These are phyloP conservation scores for Vulpes lagopus DNA, from an alignment of 2,113 vertebrate species.

Conservation along the genomic window DNA sequence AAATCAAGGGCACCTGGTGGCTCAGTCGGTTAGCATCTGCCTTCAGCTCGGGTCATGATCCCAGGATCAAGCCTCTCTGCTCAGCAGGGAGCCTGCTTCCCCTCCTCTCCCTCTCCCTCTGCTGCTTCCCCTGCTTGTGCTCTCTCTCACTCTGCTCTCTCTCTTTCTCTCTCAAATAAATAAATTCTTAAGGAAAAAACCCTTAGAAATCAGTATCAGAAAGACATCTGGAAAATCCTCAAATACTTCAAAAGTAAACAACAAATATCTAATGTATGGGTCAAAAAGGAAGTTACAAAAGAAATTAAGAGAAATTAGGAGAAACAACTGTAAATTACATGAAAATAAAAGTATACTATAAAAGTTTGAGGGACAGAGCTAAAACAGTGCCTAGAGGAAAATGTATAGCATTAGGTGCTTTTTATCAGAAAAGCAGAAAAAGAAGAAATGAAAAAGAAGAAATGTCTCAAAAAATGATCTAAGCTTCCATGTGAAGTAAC, in stretches of 20 bases:
- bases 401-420: fast-evolving
- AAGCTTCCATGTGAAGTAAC: not conserved
- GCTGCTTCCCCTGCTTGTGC: too few relatives aligned
- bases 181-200: too few relatives aligned
- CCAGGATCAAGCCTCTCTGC: too few relatives aligned
- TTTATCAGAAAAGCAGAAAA: too few relatives aligned
- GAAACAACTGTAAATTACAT: not conserved
- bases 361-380: not conserved
- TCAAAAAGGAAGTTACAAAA: not conserved
- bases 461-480: not conserved
- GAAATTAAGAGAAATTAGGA: too few relatives aligned
- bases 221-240: not conserved
- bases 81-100: too few relatives aligned
- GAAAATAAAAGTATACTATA: not conserved
- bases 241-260: not conserved
- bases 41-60: too few relatives aligned
- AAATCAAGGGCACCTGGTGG: not conserved
- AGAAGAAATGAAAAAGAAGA: not conserved
- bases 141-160: too few relatives aligned
- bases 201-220: not conserved
- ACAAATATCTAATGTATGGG: not conserved
- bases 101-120: too few relatives aligned
- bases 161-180: too few relatives aligned
- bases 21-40: too few relatives aligned
- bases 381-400: not conserved